A percentile compares a stretch with the other conserved stretches of the same genome.
Conservation (phyloP, 2,888 invertebrate species). For the Drosophila recens region DNA sequence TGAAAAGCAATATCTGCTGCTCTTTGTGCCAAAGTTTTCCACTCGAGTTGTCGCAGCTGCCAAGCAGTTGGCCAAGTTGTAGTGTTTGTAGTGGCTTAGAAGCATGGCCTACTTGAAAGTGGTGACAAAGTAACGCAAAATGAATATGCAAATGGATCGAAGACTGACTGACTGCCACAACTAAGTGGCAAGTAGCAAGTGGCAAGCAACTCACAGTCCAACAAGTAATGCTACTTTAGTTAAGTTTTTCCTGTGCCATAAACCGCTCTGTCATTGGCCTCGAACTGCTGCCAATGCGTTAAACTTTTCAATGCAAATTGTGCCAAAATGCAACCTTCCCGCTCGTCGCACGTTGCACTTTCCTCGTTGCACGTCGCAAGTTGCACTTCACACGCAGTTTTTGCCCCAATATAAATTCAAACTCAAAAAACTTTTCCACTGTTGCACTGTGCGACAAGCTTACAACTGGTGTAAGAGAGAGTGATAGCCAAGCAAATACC, state of each 20-base stretch:
- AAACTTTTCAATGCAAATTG: constrained; percentile 48
- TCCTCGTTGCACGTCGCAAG: constrained; percentile 16
- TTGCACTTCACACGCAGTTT: constrained; percentile 48
- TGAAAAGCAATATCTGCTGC: constrained; percentile 50
- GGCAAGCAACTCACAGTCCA: constrained; percentile 13
- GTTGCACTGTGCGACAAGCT: constrained; percentile 3
- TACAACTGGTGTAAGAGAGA: not conserved
- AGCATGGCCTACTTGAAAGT: constrained; percentile 44
- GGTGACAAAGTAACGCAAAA: constrained; percentile 70
- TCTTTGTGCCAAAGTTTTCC: constrained; percentile 45
- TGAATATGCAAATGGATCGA: constrained; percentile 73
- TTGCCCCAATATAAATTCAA: constrained; percentile 31
- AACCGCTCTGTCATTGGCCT: constrained; percentile 47
- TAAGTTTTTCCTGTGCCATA: constrained; percentile 55
- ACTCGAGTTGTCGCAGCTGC: constrained; percentile 37
- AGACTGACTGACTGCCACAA: constrained; percentile 53
- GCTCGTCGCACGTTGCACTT: constrained; percentile 10
- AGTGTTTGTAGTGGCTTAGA: constrained; percentile 28
- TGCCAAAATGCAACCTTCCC: constrained; percentile 11
- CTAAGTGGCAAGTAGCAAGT: constrained; percentile 35
- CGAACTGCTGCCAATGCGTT: constrained; percentile 41
- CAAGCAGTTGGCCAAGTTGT: constrained; percentile 37
- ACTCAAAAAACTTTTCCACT: constrained; percentile 38
- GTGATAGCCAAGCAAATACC: not conserved
- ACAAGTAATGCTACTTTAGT: constrained; percentile 71